Conservation (phyloP, 1,140 invertebrate genomes). For the Anoplolepis gracilipes region DNA sequence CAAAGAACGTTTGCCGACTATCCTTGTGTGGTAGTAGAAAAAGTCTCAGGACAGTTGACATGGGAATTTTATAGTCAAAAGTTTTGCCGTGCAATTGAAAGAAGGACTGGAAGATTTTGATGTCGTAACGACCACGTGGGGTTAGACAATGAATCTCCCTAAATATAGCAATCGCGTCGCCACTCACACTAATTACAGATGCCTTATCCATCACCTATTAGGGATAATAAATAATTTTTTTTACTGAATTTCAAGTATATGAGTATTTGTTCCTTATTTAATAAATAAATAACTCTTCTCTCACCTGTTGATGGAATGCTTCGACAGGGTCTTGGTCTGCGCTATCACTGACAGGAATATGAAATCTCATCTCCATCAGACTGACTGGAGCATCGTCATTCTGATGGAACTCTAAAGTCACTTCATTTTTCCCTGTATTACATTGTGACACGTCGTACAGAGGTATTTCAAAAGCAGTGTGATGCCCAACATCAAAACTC, state of each 20-base stretch:
- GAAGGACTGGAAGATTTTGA: conserved; percentile 99
- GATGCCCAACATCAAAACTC: conserved; percentile 96
- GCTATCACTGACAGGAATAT: conserved; percentile 95
- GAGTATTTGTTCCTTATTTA: not conserved
- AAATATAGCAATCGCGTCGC: conserved; percentile 99
- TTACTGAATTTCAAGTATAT: not conserved
- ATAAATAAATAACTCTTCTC: not conserved
- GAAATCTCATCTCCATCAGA: conserved; percentile 98
- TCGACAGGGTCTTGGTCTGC: conserved; percentile 96
- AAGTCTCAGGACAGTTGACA: conserved; percentile 96
- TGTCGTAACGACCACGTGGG: conserved; percentile 99
- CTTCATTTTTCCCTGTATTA: conserved; percentile 99
- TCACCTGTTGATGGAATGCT: conserved; percentile 94
- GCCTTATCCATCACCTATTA: conserved; percentile 96
- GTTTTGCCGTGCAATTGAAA: conserved; percentile 99
- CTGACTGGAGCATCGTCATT: conserved; percentile 99
- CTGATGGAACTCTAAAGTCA: conserved; percentile 99
- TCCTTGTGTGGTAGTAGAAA: conserved; percentile 99
- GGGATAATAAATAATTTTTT: not conserved
- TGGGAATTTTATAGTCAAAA: conserved; percentile 99
- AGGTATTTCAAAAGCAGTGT: conserved; percentile 98
- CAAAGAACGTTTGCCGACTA: conserved; percentile 99
- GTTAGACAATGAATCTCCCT: conserved; percentile 99
- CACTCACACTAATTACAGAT: conserved; percentile 98
- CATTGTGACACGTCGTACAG: conserved; percentile 98